Evolutionary conservation across 92 coral and sea anemone genomes (phyloP), one percentile per base, ranked within the genome.

Genomic region (Metridium senile): DNA sequence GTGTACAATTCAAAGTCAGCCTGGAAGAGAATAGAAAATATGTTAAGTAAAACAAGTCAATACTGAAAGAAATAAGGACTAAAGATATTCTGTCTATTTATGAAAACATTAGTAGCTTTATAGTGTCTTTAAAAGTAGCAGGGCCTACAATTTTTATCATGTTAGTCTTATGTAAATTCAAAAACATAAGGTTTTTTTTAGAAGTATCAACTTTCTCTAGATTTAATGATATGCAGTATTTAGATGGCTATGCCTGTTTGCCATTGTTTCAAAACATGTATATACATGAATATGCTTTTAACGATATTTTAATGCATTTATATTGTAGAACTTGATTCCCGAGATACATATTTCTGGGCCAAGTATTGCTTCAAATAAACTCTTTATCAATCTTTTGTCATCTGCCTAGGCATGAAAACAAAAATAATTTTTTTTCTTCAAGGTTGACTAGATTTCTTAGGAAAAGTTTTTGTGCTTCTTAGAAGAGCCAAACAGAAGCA

Each of bases 1-100:
- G 94, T 85, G 56, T 76, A 84, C 31, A 96, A 87, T 77, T 88
- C 91, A 85, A 96, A 96, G 61, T 96, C 99, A 82, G 89, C 87
- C 99, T 96, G 91, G 68, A 79, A 56, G 29, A 66, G 33, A 51
- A 33, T 23, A 6, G 26, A 26, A 45, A 26, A 30, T 18, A 70
- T 71, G 32, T 33, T 33, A 58, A 32, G 25, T 25, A 70, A 77
- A 61, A 77, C 9, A 23, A 26, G 32, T 10, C 66, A 59, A 59
- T 56, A 46, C 39, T 67, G 46, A 58, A 77, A 27, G 30, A 11
- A 13, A 20, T 16, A 20, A 2, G 61, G 13, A 54, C 2, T 9
- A 16, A 54, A 16, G 25, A 16, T 3, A 16, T 2, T 54, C n/a
- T 16, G 25, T 54, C 61, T 54, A 54, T 10, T 54, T 54, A 9